Evolutionary conservation across 2,888 invertebrate genomes (phyloP), one percentile per base, ranked within the genome.

Genomic region (Pogonocherus hispidulus): DNA sequence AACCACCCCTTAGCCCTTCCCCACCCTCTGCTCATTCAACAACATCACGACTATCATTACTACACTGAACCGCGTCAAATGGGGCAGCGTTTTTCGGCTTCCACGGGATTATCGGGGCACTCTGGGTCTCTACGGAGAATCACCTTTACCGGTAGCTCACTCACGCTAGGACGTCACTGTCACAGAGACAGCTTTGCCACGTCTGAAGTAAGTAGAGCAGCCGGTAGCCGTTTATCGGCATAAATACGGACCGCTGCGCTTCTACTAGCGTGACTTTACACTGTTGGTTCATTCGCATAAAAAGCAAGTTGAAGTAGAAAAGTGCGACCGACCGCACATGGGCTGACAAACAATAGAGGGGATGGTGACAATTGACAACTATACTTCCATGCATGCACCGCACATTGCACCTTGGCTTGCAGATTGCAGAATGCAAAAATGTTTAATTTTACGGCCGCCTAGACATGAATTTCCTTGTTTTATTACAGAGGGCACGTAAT

Each of bases 1-100:
- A 85, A 81, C 82, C 84, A 84, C 86, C 87, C 86, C 85, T 85
- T 84, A 84, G 84, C 84, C 83, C 83, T 83, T 83, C 85, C 84
- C 84, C 85, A 83, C 82, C 82, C 84, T 80, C 80, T 80, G 81
- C 80, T 83, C 84, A 84, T 84, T 84, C 83, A 84, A 82, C 81
- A 83, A 81, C 83, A 84, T 80, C 81, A 81, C 82, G 79, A 79
- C 78, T 80, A 81, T 82, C 82, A 82, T 83, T 79, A 80, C 76
- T 80, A 80, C 79, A 81, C 79, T 71, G 76, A 70, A 78, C 79
- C 79, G 80, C 80, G 81, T 77, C 80, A 76, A 79, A 78, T 72
- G 70, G 67, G 75, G 67, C 72, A 64, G 63, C 65, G 68, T 59
- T 76, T 75, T 75, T 67, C 67, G 72, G 54, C 69, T 62, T 35